phyloP scores from a whole-genome alignment of 2,888 invertebrate genomes.

The Heliconius cydno region DNA sequence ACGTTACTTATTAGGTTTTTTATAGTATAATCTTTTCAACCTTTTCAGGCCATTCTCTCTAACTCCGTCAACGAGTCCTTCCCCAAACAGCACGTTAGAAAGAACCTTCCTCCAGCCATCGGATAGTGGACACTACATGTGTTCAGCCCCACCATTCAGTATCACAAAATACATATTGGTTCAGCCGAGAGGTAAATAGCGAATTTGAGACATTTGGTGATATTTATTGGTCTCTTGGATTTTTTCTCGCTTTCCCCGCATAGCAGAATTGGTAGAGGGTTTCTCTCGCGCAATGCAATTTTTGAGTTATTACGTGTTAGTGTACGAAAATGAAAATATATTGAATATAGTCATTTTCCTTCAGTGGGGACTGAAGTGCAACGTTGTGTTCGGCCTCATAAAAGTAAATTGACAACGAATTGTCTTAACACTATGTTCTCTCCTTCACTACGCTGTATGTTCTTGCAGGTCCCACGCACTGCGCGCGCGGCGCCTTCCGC shows the following conservation, averaged over 20 bases:
- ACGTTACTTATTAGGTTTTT: not conserved
- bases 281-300: too few relatives aligned
- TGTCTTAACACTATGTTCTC: too few relatives aligned
- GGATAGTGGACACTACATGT: conserved; percentile 75
- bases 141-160: conserved; percentile 73
- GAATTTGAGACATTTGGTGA: not conserved
- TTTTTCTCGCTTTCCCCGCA: not conserved
- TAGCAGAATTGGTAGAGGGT: too few relatives aligned
- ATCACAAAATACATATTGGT: conserved; percentile 72
- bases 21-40: not conserved
- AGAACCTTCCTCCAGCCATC: conserved; percentile 54
- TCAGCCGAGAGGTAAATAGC: conserved; percentile 60
- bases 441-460: too few relatives aligned
- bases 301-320: too few relatives aligned
- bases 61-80: conserved; percentile 50
- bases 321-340: too few relatives aligned
- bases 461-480: conserved; percentile 56
- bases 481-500: conserved; percentile 70
- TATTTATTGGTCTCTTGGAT: too few relatives aligned
- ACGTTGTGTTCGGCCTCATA: too few relatives aligned
- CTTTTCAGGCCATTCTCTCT: conserved; percentile 57
- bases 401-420: too few relatives aligned
- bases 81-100: conserved; percentile 56
- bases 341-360: too few relatives aligned
- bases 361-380: too few relatives aligned